A percentile compares a stretch with the other conserved stretches of the same genome.
These are phyloP conservation scores for Marisa cornuarietis DNA, from an alignment of 1,140 invertebrate species.

Conservation along the genomic window DNA sequence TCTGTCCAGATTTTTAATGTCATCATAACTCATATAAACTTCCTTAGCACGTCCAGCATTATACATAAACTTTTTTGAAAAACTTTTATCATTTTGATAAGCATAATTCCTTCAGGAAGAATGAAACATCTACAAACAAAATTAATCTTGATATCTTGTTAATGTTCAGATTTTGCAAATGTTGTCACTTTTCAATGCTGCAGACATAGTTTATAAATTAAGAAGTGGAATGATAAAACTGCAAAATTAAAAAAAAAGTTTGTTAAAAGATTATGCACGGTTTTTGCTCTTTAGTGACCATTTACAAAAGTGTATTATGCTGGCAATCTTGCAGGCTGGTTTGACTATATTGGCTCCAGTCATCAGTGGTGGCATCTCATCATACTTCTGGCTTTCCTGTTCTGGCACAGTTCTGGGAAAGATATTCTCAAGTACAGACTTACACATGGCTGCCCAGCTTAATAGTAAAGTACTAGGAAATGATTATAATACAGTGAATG, in stretches of 20 bases:
- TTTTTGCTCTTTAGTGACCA: neutral
- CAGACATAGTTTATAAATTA: too few species aligned
- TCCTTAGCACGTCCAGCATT: too few species aligned
- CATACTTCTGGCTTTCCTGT: conserved; percentile 87
- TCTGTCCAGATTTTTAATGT: too few species aligned
- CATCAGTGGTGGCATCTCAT: conserved; percentile 96
- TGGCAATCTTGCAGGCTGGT: conserved; percentile 72
- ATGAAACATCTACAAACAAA: too few species aligned
- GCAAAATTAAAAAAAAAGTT: too few species aligned
- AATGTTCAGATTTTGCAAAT: neutral
- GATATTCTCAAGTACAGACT: conserved; percentile 58
- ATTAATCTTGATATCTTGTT: too few species aligned
- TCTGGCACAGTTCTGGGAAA: conserved; percentile 93
- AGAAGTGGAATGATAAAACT: too few species aligned
- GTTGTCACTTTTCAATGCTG: neutral
- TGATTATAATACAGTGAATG: neutral
- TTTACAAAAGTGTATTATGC: neutral
- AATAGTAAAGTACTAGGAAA: neutral
- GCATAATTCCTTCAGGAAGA: too few species aligned
- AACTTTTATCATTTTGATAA: too few species aligned
- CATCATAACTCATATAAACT: too few species aligned
- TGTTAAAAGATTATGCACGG: too few species aligned
- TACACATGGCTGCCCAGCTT: conserved; percentile 33
- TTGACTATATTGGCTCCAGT: conserved; percentile 92
- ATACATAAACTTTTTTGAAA: neutral